phyloP scores from a whole-genome alignment of 2,888 invertebrate species.

The Crioceris asparagi region DNA sequence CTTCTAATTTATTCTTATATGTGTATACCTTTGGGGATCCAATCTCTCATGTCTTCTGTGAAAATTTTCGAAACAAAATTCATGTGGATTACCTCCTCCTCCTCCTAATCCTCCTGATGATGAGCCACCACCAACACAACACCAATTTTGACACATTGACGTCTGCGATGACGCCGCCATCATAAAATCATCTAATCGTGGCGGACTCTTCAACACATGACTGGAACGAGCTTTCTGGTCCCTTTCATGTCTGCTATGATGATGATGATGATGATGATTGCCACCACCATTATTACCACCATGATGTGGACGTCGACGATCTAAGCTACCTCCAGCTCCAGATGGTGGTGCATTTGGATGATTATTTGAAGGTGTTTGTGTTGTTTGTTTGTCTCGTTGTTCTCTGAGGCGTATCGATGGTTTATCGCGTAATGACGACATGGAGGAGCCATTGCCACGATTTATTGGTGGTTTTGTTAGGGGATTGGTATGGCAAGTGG shows the following conservation, averaged over 20 bases:
- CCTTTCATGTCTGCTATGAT: constrained; percentile 40
- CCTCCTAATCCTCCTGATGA: too few relatives aligned
- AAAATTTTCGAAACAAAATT: constrained; percentile 46
- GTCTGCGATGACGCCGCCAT: too few relatives aligned
- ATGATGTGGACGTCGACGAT: constrained; percentile 40
- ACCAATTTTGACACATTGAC: constrained; percentile 32
- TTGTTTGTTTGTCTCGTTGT: not conserved
- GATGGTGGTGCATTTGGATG: too few relatives aligned
- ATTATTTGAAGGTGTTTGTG: not conserved
- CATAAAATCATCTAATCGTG: constrained; percentile 32
- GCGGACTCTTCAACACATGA: constrained; percentile 22
- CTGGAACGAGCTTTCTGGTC: constrained; percentile 52
- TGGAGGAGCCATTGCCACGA: not conserved
- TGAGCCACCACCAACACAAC: constrained; percentile 28
- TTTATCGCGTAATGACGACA: not conserved
- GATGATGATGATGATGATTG: constrained; percentile 39
- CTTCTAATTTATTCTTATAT: too few relatives aligned
- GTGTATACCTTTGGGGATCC: constrained; percentile 31
- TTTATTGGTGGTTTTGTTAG: constrained; percentile 17
- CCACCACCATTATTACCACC: constrained; percentile 41
- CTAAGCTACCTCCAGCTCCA: constrained; percentile 41
- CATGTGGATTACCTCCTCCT: constrained; percentile 15
- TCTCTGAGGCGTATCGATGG: constrained; percentile 23
- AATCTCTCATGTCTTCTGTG: constrained; percentile 44
- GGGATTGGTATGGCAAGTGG: constrained; percentile 10